Percentiles rank a stretch among this genome's conserved stretches.
phyloP scores from a whole-genome alignment of 2,113 vertebrate genomes.

The Melanotaenia duboulayi region DNA sequence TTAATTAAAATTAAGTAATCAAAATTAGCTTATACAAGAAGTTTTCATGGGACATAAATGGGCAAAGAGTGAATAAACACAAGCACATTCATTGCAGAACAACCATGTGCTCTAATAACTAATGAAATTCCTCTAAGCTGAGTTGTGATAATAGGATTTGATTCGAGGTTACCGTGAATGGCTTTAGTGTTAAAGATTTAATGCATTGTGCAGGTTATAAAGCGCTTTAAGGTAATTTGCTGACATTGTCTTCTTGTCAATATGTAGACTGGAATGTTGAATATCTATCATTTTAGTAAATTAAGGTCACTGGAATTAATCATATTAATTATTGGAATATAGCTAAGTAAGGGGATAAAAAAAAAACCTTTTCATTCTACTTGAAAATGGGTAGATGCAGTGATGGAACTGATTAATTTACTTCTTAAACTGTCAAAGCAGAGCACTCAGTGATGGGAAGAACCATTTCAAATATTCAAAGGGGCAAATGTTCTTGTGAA shows the following conservation, averaged over 20 bases:
- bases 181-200: conserved; percentile 19
- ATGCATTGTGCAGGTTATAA: conserved; percentile 20
- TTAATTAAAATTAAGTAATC: conserved; percentile 53
- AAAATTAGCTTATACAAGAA: conserved; percentile 38
- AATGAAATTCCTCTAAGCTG: conserved; percentile 33
- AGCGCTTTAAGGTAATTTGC: conserved; percentile 39
- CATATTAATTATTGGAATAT: conserved; percentile 71
- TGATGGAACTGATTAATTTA: conserved; percentile 79
- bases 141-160: conserved; percentile 37
- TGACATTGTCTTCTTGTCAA: conserved; percentile 55
- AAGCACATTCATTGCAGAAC: conserved; percentile 4
- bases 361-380: conserved; percentile 73
- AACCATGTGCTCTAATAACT: conserved; percentile 7
- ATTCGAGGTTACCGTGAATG: conserved; percentile 22
- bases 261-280: conserved; percentile 43
- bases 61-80: conserved; percentile 7
- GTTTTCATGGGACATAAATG: conserved; percentile 32
- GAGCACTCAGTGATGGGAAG: conserved; percentile 67
- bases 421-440: conserved; percentile 78
- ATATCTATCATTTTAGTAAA: conserved; percentile 55
- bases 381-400: conserved; percentile 73
- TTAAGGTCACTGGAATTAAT: conserved; percentile 68
- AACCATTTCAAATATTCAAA: conserved; percentile 81
- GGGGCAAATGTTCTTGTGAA: conserved; percentile 77
- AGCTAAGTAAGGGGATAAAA: conserved; percentile 69